These are phyloP conservation scores for Ondatra zibethicus DNA, from an alignment of 2,113 vertebrate genomes.

Conservation along the genomic window DNA sequence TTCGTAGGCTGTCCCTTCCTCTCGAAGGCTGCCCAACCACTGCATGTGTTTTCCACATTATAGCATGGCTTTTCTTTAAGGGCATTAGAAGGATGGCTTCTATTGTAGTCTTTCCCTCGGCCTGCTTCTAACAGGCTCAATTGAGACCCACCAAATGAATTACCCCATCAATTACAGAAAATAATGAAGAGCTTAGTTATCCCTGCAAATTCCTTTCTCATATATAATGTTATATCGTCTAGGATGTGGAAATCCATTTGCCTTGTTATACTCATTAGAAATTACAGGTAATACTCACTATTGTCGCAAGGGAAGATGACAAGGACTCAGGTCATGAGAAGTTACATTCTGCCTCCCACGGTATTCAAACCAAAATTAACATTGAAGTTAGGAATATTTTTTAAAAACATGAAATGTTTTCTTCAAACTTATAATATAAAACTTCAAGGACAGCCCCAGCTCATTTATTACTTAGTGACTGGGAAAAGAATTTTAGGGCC, in stretches of 20 bases:
- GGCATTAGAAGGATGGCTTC: not conserved
- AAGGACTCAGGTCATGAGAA: not conserved
- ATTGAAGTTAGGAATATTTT: not conserved
- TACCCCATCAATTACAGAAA: not conserved
- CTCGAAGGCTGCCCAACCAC: not conserved
- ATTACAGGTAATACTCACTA: not conserved
- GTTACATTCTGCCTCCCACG: not conserved
- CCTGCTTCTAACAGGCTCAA: not conserved
- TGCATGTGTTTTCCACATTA: not conserved
- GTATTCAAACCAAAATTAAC: not conserved
- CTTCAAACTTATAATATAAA: slow-evolving; percentile 24
- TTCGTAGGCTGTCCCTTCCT: not conserved
- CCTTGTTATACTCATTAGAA: not conserved
- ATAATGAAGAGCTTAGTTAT: not conserved
- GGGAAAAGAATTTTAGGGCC: not conserved
- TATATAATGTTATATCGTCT: not conserved
- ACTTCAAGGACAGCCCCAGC: not conserved
- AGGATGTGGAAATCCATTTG: not conserved
- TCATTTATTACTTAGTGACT: not conserved
- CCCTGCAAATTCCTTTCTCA: not conserved
- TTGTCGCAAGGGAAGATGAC: not conserved
- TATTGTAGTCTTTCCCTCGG: not conserved
- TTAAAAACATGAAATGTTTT: not conserved
- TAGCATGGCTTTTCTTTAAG: not conserved
- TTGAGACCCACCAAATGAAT: not conserved